Evolutionary conservation across 1,140 invertebrate genomes (phyloP), one percentile per base, ranked within the genome.

Genomic region (Marisa cornuarietis): DNA sequence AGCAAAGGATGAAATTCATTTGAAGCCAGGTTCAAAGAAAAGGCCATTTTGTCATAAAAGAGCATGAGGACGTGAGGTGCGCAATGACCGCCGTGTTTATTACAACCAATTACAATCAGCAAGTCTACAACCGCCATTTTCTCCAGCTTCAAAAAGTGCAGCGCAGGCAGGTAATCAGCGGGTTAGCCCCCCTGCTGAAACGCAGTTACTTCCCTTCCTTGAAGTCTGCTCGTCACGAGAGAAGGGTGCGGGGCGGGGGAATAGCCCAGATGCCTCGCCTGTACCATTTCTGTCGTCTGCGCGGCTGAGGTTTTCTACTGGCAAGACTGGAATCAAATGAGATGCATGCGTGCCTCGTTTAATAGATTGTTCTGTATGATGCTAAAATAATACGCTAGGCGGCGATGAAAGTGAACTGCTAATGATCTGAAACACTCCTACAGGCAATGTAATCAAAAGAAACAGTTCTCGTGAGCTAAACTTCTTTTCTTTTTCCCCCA

Each of bases 21-120:
- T 73, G 71, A 73, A 52, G 71, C 71, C 14, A 10, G 51, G n/a
- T 73, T 73, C 71, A 73, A 73, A 72, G 42, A 51, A 72, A 72
- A 73, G 20, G 8, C 51, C 51, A 73, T 51, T 52, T 73, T 51
- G 13, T 26, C 20, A 49, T 54, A 49, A 54, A 73, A 18, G 20
- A 20, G 14, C 54, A 52, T 8, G 22, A 20, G 31, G 49, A 51
- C 54, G 49, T 54, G 13, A 52, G 22, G 51, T 51, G 71, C 71
- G 49, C n/a, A 73, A 73, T 51, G 42, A 54, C 71, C 52, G 71
- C 14, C 14, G 26, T 31, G 31, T 49, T 72, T 72, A 72, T 72
- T 22, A 49, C 13, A 20, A 49, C 49, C 20, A 73, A 73, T 73
- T 73, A 51, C 52, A 73, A 20, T 24, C n/a, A n/a, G 65, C 65